Evolutionary conservation across 2,113 vertebrate genomes (phyloP).

Genomic region (Ammospiza caudacuta): DNA sequence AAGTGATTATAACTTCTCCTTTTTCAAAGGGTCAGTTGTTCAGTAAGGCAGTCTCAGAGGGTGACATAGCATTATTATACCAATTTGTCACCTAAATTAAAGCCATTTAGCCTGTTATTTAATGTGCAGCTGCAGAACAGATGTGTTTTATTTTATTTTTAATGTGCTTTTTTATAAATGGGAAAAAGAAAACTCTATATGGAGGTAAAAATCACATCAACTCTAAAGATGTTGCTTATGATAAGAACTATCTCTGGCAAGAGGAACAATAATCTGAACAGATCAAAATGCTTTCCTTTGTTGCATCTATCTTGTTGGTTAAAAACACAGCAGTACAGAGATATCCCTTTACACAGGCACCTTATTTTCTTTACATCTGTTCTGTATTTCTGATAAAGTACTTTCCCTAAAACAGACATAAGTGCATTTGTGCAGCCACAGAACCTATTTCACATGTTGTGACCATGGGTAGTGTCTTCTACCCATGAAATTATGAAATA

Average conservation of each 20-base stretch:
- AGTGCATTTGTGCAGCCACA: background rate
- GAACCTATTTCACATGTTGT: background rate
- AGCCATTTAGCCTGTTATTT: constrained; percentile 64
- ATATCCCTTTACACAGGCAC: background rate
- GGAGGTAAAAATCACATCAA: constrained; percentile 17
- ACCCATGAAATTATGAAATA: background rate
- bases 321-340: constrained; percentile 25
- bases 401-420: background rate
- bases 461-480: background rate
- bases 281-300: constrained; percentile 26
- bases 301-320: constrained; percentile 5
- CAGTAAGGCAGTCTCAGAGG: constrained; percentile 28
- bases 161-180: background rate
- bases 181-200: background rate
- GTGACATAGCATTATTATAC: constrained; percentile 56
- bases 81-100: constrained; percentile 64
- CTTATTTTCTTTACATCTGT: background rate
- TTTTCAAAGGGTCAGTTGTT: constrained; percentile 51
- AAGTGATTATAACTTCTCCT: constrained; percentile 26
- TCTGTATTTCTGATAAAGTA: background rate
- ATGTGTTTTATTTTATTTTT: constrained; percentile 69
- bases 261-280: constrained; percentile 53
- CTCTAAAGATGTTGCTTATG: constrained; percentile 17
- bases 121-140: constrained; percentile 43
- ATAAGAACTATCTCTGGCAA: constrained; percentile 34